phyloP scores from a whole-genome alignment of 2,797 vertebrate genomes.

The Sebastes diaconus region DNA sequence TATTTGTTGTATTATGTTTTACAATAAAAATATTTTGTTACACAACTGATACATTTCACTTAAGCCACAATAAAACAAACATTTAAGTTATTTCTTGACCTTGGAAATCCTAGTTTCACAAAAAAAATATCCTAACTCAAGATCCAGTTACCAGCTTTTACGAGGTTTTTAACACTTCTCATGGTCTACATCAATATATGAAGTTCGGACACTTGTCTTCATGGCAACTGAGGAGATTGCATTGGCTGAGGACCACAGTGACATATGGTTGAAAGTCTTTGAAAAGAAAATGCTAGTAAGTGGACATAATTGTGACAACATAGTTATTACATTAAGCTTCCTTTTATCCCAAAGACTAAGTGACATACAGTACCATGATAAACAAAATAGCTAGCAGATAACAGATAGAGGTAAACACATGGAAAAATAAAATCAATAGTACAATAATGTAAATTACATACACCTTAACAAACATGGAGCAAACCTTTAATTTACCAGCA shows the following conservation, averaged over 20 bases:
- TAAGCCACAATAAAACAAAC: background rate
- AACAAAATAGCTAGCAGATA: background rate
- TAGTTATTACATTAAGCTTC: background rate
- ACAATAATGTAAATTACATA: too few relatives aligned
- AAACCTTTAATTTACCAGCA: too few relatives aligned
- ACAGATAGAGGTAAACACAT: too few relatives aligned
- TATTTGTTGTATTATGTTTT: conserved; percentile 49
- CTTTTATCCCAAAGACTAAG: background rate
- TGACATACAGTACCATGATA: background rate
- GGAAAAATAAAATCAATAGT: background rate
- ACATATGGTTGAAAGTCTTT: background rate
- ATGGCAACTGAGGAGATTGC: too few relatives aligned
- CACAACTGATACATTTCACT: conserved; percentile 18
- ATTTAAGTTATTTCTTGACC: background rate
- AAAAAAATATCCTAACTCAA: background rate
- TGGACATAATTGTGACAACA: background rate
- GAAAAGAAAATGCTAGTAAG: background rate
- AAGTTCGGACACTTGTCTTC: background rate
- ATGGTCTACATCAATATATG: background rate
- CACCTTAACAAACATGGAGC: too few relatives aligned
- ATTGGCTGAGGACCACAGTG: background rate
- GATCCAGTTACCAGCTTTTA: background rate
- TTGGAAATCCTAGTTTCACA: background rate
- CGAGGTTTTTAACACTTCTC: background rate
- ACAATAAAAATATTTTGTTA: conserved; percentile 62